A percentile compares a stretch with the other conserved stretches of the same genome.
Evolutionary conservation across 2,888 invertebrate genomes (phyloP).

Genomic region (Aspidiotus destructor): DNA sequence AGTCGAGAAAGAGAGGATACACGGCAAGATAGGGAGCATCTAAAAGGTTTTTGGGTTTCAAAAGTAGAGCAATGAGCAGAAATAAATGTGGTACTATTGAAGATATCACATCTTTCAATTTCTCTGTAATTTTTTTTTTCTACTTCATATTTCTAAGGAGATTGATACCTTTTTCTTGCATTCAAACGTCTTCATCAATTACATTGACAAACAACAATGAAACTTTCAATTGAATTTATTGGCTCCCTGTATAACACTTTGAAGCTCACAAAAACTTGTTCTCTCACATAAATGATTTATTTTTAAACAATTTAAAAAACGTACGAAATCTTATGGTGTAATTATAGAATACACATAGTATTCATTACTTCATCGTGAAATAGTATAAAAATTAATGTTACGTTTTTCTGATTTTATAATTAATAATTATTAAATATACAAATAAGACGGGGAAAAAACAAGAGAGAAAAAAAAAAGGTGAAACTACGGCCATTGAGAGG

Average conservation of each 20-base stretch:
- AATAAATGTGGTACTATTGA: no score
- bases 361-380: conserved; percentile 11
- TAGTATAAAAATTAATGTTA: conserved; percentile 10
- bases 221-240: no score
- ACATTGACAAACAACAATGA: no score
- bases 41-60: no score
- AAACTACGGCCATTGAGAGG: background rate
- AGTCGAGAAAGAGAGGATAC: no score
- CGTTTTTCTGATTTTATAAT: background rate
- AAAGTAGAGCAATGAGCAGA: no score
- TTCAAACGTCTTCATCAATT: no score
- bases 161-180: no score
- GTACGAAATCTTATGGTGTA: conserved; percentile 28
- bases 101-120: no score
- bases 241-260: conserved; percentile 12
- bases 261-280: conserved; percentile 27
- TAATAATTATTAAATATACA: background rate
- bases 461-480: conserved; percentile 13
- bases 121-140: no score
- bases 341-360: conserved; percentile 16
- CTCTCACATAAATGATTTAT: conserved; percentile 7
- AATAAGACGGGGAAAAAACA: conserved; percentile 3
- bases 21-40: no score
- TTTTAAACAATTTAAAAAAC: conserved; percentile 24
- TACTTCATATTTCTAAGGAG: no score